phyloP scores from a whole-genome alignment of 1,140 invertebrate species.

The Plodia interpunctella region DNA sequence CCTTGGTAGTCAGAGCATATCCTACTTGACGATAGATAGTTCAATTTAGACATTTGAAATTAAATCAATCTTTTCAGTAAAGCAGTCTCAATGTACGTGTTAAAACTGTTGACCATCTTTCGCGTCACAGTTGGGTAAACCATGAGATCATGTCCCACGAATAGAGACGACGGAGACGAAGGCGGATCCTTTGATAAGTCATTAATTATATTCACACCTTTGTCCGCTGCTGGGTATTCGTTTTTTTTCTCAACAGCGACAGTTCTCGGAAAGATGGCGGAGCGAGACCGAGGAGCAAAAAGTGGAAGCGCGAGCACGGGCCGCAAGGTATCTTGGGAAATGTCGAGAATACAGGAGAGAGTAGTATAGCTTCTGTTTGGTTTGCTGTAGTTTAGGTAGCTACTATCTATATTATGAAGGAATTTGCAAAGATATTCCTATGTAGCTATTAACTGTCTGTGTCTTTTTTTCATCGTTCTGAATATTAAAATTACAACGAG shows the following conservation, averaged over 20 bases:
- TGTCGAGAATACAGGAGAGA: not conserved
- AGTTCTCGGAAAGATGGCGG: constrained; percentile 54
- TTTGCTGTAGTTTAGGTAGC: no score
- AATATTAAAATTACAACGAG: no score
- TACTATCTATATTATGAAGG: no score
- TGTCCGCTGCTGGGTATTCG: constrained; percentile 31
- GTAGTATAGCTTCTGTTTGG: no score
- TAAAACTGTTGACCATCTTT: not conserved
- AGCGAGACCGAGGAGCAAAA: constrained; percentile 34
- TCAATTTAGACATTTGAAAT: no score
- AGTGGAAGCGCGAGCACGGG: constrained; percentile 40
- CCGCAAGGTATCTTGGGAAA: constrained; percentile 8
- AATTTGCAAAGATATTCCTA: no score
- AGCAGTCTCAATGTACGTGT: no score
- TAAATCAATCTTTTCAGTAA: no score
- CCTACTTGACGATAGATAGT: no score
- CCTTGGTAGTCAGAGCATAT: no score
- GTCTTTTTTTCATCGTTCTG: no score
- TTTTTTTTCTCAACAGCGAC: constrained; percentile 35
- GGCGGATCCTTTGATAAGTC: constrained; percentile 56
- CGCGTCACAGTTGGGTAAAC: not conserved
- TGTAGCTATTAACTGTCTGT: no score
- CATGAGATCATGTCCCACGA: constrained; percentile 30
- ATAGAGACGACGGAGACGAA: constrained; percentile 24
- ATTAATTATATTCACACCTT: constrained; percentile 72